Evolutionary conservation across 1,140 invertebrate species (phyloP).

Genomic region (Drosophila lacteicornis): DNA sequence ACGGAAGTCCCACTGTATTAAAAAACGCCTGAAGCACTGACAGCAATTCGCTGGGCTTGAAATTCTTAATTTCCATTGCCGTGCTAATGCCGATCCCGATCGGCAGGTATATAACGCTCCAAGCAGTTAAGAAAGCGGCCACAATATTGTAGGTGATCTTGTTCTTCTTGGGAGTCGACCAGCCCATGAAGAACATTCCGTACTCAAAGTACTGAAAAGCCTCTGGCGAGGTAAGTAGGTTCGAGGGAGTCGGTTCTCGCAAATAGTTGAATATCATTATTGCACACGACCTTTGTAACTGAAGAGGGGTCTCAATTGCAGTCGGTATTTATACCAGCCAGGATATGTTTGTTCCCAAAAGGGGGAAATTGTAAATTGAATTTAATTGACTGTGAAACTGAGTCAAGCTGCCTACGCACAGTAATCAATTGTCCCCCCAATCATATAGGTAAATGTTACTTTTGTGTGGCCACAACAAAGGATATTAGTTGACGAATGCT

Average conservation of each 20-base stretch:
- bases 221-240: slow-evolving; percentile 32
- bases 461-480: neutral
- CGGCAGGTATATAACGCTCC: slow-evolving; percentile 31
- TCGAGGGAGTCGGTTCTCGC: slow-evolving; percentile 9
- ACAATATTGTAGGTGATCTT: neutral
- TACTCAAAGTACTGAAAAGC: slow-evolving; percentile 34
- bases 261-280: slow-evolving; percentile 36
- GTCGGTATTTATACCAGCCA: slow-evolving; percentile 4
- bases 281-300: neutral
- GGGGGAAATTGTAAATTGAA: neutral
- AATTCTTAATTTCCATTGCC: slow-evolving; percentile 29
- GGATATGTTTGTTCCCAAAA: too few relatives aligned
- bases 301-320: neutral
- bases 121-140: neutral
- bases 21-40: slow-evolving; percentile 44
- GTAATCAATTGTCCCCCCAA: slow-evolving; percentile 9
- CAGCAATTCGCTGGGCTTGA: slow-evolving; percentile 39
- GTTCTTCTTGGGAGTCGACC: neutral
- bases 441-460: neutral
- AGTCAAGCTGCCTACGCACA: slow-evolving; percentile 13
- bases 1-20: slow-evolving; percentile 31
- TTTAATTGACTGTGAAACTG: slow-evolving; percentile 10
- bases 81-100: slow-evolving; percentile 29
- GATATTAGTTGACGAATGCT: slow-evolving; percentile 14
- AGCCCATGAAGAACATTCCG: slow-evolving; percentile 43